Evolutionary conservation across 2,888 invertebrate species (phyloP).

Genomic region (Hirtodrosophila trivittata): DNA sequence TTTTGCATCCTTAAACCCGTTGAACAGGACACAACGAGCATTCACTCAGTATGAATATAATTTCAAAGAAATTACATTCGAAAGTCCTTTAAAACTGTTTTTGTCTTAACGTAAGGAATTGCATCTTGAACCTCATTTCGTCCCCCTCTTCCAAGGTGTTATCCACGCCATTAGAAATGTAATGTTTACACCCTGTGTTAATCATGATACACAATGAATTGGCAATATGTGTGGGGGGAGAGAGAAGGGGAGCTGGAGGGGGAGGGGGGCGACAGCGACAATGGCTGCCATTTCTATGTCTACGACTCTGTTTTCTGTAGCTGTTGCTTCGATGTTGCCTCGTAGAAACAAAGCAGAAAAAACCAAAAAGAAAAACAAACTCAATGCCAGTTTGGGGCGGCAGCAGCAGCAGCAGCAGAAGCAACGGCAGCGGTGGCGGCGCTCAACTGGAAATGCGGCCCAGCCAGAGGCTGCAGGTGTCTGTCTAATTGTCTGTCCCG

Average conservation of each 20-base stretch:
- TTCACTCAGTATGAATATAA: too few species aligned
- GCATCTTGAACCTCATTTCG: neutral
- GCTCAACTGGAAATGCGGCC: constrained; percentile 74
- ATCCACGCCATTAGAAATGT: neutral
- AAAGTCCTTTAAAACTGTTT: too few species aligned
- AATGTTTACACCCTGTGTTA: constrained; percentile 8
- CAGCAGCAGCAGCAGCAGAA: constrained; percentile 2
- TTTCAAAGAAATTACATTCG: too few species aligned
- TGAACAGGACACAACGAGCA: too few species aligned
- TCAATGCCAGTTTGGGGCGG: constrained; percentile 72
- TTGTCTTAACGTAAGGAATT: too few species aligned
- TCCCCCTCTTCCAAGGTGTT: neutral
- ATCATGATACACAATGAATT: constrained; percentile 6
- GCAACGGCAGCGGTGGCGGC: too few species aligned
- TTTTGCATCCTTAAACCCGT: too few species aligned
- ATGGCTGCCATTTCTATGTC: constrained; percentile 47
- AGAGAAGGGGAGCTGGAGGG: neutral
- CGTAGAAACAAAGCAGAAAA: constrained; percentile 16
- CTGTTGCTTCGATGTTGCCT: constrained; percentile 31
- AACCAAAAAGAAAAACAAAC: constrained; percentile 23
- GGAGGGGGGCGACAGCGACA: constrained; percentile 21
- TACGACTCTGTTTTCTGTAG: constrained; percentile 32
- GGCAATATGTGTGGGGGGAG: neutral
- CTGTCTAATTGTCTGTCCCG: constrained; percentile 27
- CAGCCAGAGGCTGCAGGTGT: constrained; percentile 70